Conservation (phyloP, 2,113 vertebrate genomes). For the Sinocyclocheilus grahami region DNA sequence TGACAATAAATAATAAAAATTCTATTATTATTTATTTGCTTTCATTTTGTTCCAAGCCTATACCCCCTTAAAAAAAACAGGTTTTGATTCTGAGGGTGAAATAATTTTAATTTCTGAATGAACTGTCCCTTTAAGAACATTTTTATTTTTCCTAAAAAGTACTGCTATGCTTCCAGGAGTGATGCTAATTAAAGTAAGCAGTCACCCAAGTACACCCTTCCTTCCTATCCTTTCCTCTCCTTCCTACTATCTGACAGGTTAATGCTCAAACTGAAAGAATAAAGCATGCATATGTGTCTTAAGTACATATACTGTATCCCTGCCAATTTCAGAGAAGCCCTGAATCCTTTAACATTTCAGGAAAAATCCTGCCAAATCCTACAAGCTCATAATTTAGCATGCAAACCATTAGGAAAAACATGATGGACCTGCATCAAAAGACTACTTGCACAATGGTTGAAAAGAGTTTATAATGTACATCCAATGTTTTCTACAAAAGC, state of each 20-base stretch:
- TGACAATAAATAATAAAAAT: too few relatives aligned
- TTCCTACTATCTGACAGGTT: not conserved
- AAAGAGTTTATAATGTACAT: not conserved
- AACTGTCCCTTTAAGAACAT: too few relatives aligned
- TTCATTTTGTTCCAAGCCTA: too few relatives aligned
- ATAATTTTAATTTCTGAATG: too few relatives aligned
- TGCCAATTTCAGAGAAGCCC: not conserved
- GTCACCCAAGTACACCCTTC: not conserved
- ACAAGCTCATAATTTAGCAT: not conserved
- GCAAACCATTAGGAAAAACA: not conserved
- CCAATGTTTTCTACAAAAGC: not conserved
- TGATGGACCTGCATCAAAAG: not conserved
- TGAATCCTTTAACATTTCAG: not conserved
- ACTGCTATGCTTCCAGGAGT: not conserved
- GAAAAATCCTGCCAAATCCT: not conserved
- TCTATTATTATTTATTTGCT: too few relatives aligned
- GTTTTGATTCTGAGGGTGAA: too few relatives aligned
- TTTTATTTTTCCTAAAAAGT: too few relatives aligned
- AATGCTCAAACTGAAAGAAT: slow-evolving; percentile 7
- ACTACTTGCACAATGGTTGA: not conserved
- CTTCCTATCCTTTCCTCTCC: not conserved
- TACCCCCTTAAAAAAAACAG: too few relatives aligned
- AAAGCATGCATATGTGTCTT: not conserved
- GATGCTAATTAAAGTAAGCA: slow-evolving; percentile 3
- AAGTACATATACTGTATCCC: not conserved